phyloP scores from a whole-genome alignment of 2,797 vertebrate genomes.

The Scomberomorus guttatus region DNA sequence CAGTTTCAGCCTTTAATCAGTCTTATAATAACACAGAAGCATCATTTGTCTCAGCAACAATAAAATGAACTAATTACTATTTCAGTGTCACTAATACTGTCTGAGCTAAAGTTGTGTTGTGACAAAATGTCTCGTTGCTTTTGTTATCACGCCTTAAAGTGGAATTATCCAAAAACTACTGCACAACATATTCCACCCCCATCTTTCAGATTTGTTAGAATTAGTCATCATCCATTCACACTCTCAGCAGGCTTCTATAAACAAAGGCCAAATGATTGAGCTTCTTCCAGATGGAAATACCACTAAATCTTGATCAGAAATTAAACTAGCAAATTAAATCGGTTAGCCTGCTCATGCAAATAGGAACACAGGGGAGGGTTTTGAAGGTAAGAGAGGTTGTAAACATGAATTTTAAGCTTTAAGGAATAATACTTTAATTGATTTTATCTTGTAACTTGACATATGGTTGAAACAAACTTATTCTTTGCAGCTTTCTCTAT shows the following conservation, averaged over 20 bases:
- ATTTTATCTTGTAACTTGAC: not conserved
- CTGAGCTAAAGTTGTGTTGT: slow-evolving; percentile 50
- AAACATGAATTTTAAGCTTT: not conserved
- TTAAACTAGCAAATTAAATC: slow-evolving; percentile 23
- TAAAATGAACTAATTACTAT: slow-evolving; percentile 16
- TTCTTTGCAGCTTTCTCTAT: not conserved
- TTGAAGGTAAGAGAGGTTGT: not conserved
- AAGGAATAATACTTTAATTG: not conserved
- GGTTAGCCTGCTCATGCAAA: slow-evolving; percentile 1
- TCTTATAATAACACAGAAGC: not conserved
- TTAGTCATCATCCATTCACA: slow-evolving; percentile 62
- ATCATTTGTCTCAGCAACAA: not conserved
- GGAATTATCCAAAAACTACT: slow-evolving; percentile 16
- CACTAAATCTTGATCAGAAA: slow-evolving; percentile 2
- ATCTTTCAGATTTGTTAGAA: slow-evolving; percentile 38
- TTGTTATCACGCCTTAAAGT: slow-evolving; percentile 27
- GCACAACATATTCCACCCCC: slow-evolving; percentile 25
- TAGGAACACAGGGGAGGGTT: not conserved
- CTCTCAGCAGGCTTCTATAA: slow-evolving; percentile 54
- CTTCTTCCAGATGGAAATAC: slow-evolving; percentile 51
- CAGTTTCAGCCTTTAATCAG: not conserved
- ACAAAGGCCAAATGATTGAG: slow-evolving; percentile 46
- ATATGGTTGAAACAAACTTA: not conserved
- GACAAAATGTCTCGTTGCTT: slow-evolving; percentile 48
- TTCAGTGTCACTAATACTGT: slow-evolving; percentile 22